phyloP scores from a whole-genome alignment of 1,140 invertebrate species.

The Lucilia sericata region DNA sequence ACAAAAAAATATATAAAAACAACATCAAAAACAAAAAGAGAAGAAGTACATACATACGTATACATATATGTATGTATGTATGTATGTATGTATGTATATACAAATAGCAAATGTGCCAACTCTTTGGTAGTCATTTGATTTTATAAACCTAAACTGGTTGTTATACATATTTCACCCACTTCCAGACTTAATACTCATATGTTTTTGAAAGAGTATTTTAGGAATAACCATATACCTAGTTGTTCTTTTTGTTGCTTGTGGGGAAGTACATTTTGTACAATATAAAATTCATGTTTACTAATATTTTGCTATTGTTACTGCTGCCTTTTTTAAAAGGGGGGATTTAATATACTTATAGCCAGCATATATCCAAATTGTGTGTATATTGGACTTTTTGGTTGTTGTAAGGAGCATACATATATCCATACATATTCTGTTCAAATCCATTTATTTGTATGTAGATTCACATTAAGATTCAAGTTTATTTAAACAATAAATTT shows the following conservation, averaged over 20 bases:
- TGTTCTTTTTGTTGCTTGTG: not conserved
- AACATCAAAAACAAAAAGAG: not conserved
- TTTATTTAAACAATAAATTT: constrained; percentile 45
- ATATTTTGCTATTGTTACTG: not conserved
- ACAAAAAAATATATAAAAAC: not conserved
- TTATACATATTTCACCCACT: constrained; percentile 32
- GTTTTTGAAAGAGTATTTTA: not conserved
- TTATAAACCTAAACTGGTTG: constrained; percentile 17
- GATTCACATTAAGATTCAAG: constrained; percentile 34
- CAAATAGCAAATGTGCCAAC: constrained; percentile 8
- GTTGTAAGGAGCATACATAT: not conserved
- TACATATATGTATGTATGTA: no score
- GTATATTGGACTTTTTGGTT: not conserved
- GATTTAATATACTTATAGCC: no score
- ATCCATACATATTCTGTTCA: no score
- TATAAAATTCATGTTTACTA: constrained; percentile 13
- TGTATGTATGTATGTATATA: no score
- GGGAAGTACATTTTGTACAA: not conserved
- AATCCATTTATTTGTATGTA: not conserved
- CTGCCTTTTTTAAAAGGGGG: not conserved
- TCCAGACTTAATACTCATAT: not conserved
- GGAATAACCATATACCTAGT: not conserved
- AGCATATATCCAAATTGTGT: no score
- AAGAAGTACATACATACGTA: not conserved
- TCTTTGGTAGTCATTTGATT: constrained; percentile 9